Evolutionary conservation across 2,113 vertebrate species (phyloP).

Genomic region (Verasper variegatus): DNA sequence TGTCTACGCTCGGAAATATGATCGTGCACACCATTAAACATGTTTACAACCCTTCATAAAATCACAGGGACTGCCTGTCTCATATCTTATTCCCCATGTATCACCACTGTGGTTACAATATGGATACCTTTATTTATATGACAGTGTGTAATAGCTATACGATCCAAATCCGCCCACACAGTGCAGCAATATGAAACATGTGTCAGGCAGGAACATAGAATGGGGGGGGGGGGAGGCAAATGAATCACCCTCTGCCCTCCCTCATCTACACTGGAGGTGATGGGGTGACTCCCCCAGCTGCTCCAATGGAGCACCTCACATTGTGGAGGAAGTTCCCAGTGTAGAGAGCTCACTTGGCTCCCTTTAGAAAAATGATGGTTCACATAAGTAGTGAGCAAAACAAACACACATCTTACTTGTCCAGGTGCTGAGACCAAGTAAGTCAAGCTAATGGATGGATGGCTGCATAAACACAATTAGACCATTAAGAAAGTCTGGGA

Average conservation of each 20-base stretch:
- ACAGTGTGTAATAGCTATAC: slow-evolving; percentile 21
- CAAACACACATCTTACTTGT: background rate
- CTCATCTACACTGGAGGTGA: background rate
- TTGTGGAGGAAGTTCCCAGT: background rate
- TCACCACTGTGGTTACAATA: slow-evolving; percentile 2
- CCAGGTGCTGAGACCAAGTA: background rate
- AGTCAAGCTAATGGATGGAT: background rate
- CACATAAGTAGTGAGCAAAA: background rate
- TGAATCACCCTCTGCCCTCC: background rate
- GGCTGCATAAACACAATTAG: too few relatives aligned
- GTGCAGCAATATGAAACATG: slow-evolving; percentile 2
- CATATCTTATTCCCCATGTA: slow-evolving; percentile 18
- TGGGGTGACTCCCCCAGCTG: background rate
- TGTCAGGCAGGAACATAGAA: background rate
- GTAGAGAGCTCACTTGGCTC: background rate
- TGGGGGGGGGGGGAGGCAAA: background rate
- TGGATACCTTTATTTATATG: slow-evolving; percentile 36
- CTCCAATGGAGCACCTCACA: background rate
- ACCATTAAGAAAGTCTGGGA: too few relatives aligned
- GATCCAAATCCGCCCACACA: slow-evolving; percentile 31
- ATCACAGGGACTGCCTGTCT: slow-evolving; percentile 20
- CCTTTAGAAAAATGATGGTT: background rate
- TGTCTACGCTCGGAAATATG: slow-evolving; percentile 33
- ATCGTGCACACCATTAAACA: slow-evolving; percentile 31
- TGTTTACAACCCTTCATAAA: slow-evolving; percentile 45